Evolutionary conservation across 1,140 invertebrate genomes (phyloP).

Genomic region (Harlomillsia oculata): DNA sequence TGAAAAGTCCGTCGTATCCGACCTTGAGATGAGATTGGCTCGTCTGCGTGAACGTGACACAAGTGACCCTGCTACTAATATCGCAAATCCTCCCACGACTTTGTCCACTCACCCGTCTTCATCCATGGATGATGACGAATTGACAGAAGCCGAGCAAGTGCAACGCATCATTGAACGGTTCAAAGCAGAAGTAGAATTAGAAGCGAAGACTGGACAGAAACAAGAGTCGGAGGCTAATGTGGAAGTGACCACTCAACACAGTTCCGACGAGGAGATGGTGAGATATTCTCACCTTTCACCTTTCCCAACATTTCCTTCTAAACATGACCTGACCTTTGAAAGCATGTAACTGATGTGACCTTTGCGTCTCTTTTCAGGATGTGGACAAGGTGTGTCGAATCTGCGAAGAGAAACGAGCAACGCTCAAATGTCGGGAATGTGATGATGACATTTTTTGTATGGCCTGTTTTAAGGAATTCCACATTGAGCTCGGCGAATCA

Average conservation of each 20-base stretch:
- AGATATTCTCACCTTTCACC: no score
- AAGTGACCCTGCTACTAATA: background rate
- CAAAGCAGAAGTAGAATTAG: slow-evolving; percentile 14
- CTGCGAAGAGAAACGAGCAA: slow-evolving; percentile 29
- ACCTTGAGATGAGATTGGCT: slow-evolving; percentile 29
- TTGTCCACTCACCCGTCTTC: no score
- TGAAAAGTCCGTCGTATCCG: slow-evolving; percentile 9
- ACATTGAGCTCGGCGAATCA: slow-evolving; percentile 27
- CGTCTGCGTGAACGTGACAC: background rate
- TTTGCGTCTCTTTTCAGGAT: slow-evolving; percentile 21
- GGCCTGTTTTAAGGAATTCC: slow-evolving; percentile 30
- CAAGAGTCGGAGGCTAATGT: background rate
- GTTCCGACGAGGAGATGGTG: no score
- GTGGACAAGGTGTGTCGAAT: slow-evolving; percentile 25
- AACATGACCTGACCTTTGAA: no score
- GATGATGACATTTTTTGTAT: slow-evolving; percentile 30
- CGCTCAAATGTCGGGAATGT: slow-evolving; percentile 28
- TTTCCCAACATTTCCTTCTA: no score
- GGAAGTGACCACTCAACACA: no score
- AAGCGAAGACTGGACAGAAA: background rate
- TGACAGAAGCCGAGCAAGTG: slow-evolving; percentile 26
- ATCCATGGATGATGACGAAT: slow-evolving; percentile 11
- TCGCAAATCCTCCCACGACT: no score
- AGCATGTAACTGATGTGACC: no score
- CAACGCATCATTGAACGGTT: slow-evolving; percentile 23